Percentiles rank a stretch among this genome's conserved stretches.
Conservation (phyloP, 2,888 invertebrate species). For the Ophioninae sp. region DNA sequence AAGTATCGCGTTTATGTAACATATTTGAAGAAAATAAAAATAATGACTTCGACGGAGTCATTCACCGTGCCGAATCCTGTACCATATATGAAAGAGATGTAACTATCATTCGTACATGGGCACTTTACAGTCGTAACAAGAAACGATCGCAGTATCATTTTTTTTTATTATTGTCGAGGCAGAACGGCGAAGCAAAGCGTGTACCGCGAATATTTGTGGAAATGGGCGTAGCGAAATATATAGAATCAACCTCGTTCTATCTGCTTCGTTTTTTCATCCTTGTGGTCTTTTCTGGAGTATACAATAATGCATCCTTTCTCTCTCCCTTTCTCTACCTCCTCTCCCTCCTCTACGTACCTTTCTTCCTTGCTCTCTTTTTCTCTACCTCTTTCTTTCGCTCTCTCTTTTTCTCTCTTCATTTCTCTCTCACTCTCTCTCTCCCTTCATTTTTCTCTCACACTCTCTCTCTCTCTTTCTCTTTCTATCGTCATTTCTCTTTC, state of each 20-base stretch:
- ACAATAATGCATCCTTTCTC: too few species aligned
- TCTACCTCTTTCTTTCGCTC: neutral
- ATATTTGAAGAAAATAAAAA: neutral
- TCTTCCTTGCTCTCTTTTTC: too few species aligned
- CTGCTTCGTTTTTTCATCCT: too few species aligned
- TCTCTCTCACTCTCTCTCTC: neutral
- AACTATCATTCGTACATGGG: neutral
- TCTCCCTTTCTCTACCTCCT: neutral
- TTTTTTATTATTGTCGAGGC: neutral
- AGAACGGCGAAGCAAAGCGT: neutral
- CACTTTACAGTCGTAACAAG: neutral
- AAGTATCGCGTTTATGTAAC: neutral
- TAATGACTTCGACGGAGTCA: neutral
- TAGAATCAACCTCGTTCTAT: neutral
- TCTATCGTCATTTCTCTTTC: neutral
- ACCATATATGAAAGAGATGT: neutral
- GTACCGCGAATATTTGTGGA: neutral
- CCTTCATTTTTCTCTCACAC: too few species aligned
- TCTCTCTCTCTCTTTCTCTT: slow-evolving; percentile 3
- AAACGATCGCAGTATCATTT: neutral
- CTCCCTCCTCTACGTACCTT: neutral
- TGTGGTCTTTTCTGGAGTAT: too few species aligned
- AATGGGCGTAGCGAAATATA: slow-evolving; percentile 3
- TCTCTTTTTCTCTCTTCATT: neutral
- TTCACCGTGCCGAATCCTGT: neutral